phyloP scores from a whole-genome alignment of 2,113 vertebrate species.

The Vulpes lagopus region DNA sequence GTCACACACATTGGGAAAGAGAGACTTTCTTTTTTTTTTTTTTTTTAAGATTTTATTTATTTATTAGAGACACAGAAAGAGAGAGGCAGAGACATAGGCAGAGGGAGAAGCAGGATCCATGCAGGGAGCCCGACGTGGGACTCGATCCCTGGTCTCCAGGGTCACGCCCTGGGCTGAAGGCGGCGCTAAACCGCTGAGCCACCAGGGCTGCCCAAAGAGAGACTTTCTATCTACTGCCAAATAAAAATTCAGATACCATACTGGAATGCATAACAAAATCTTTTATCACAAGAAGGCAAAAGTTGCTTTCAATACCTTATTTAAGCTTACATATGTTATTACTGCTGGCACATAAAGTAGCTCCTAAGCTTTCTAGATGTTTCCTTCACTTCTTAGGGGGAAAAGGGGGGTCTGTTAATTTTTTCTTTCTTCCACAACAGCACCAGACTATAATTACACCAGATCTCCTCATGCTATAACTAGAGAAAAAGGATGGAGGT shows the following conservation, averaged over 20 bases:
- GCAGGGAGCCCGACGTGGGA: too few relatives aligned
- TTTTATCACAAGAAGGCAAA: constrained; percentile 70
- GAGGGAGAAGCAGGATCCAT: too few relatives aligned
- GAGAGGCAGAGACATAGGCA: too few relatives aligned
- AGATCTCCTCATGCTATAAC: constrained; percentile 55
- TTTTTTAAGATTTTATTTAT: too few relatives aligned
- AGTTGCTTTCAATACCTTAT: constrained; percentile 71
- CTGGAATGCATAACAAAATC: constrained; percentile 67
- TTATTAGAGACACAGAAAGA: too few relatives aligned
- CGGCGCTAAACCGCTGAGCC: too few relatives aligned
- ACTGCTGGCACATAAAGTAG: constrained; percentile 45
- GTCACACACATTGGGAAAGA: neutral
- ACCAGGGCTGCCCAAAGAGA: too few relatives aligned
- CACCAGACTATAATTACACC: constrained; percentile 58
- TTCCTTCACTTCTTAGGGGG: constrained; percentile 25
- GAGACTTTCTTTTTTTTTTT: neutral
- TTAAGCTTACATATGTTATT: constrained; percentile 68
- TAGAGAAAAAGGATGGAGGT: neutral
- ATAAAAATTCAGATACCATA: constrained; percentile 70
- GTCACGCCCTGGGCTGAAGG: too few relatives aligned
- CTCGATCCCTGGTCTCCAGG: too few relatives aligned
- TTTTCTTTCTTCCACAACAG: constrained; percentile 29
- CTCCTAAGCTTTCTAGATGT: constrained; percentile 51
- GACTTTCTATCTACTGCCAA: constrained; percentile 51
- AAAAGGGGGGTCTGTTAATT: neutral